Conservation (phyloP, 2,888 invertebrate genomes). For the Epirrhoe tristata region DNA sequence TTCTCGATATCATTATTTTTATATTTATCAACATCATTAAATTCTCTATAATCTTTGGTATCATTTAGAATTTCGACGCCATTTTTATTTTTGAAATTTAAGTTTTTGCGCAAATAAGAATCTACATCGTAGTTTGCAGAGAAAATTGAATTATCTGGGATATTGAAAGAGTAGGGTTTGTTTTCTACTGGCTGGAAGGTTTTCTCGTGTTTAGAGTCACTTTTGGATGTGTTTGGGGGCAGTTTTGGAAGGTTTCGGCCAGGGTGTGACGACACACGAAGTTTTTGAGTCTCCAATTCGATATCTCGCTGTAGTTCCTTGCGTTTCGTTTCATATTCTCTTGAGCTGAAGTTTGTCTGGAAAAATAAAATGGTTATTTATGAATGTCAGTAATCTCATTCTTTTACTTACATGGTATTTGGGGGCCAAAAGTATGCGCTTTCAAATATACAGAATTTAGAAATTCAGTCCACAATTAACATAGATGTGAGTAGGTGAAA, state of each 20-base stretch:
- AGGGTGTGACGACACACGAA: conserved; percentile 50
- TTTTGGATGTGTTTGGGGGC: conserved; percentile 51
- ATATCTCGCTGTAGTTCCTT: conserved; percentile 80
- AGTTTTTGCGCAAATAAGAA: conserved; percentile 69
- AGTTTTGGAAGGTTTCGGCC: conserved; percentile 31
- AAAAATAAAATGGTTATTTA: conserved; percentile 17
- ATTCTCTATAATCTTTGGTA: conserved; percentile 32
- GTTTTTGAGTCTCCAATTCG: conserved; percentile 64
- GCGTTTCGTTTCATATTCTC: conserved; percentile 77
- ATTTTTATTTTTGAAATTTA: conserved; percentile 64
- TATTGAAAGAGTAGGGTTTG: conserved; percentile 74
- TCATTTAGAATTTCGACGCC: conserved; percentile 35
- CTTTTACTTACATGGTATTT: too few relatives aligned
- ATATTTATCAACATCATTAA: not conserved
- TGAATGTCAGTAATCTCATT: too few relatives aligned
- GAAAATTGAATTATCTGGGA: conserved; percentile 75
- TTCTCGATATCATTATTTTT: not conserved
- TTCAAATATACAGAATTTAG: too few relatives aligned
- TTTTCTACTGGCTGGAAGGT: conserved; percentile 58
- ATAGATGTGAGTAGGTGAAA: too few relatives aligned
- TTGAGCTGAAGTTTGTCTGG: conserved; percentile 81
- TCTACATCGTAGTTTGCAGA: conserved; percentile 76
- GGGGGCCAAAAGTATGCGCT: not conserved
- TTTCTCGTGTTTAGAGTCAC: conserved; percentile 58
- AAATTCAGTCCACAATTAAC: too few relatives aligned